phyloP scores from a whole-genome alignment of 2,113 vertebrate genomes.

The Felis chaus region DNA sequence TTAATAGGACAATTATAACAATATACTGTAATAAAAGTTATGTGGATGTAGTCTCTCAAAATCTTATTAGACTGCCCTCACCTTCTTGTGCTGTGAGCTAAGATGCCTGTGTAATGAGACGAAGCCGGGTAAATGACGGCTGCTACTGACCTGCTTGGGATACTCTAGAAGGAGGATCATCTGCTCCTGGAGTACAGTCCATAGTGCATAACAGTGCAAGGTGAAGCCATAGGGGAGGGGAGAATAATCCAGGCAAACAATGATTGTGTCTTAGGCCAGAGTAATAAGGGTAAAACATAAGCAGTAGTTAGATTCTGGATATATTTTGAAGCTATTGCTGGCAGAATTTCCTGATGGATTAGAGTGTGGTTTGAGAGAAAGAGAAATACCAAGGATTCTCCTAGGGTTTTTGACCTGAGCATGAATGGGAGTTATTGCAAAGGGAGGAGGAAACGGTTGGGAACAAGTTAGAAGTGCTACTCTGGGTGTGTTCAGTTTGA shows the following conservation, averaged over 20 bases:
- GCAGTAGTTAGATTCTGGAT: constrained; percentile 47
- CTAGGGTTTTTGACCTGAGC: background rate
- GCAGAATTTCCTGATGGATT: constrained; percentile 50
- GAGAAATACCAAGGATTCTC: constrained; percentile 16
- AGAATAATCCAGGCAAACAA: background rate
- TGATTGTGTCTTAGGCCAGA: background rate
- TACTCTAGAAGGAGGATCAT: background rate
- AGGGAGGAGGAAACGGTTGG: background rate
- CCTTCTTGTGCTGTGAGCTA: background rate
- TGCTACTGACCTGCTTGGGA: background rate
- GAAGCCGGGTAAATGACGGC: background rate
- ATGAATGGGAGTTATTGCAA: background rate
- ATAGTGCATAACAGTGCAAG: background rate
- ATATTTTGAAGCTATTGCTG: constrained; percentile 51
- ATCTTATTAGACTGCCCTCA: background rate
- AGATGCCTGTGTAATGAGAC: background rate
- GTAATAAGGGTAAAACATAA: constrained; percentile 21
- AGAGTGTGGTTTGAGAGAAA: constrained; percentile 12
- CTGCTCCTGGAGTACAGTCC: background rate
- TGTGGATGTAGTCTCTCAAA: background rate
- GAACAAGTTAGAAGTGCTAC: background rate
- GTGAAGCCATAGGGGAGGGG: background rate
- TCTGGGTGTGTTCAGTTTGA: background rate
- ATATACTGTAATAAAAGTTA: background rate
- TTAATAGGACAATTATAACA: background rate